A percentile compares a stretch with the other conserved stretches of the same genome.
phyloP scores from a whole-genome alignment of 2,888 invertebrate species.

The Euplagia quadripunctaria region DNA sequence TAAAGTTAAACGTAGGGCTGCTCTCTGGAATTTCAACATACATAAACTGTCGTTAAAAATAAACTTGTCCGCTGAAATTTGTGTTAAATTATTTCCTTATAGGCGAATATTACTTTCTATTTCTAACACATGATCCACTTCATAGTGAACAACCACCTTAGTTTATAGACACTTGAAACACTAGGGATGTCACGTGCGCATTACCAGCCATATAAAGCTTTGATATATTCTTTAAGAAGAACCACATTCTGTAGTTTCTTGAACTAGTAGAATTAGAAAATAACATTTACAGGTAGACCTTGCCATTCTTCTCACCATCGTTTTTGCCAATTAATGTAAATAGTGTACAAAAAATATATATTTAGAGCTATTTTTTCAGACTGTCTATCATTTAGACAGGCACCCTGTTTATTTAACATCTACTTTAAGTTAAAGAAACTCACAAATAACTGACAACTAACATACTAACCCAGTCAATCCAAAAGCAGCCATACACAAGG shows the following conservation, averaged over 20 bases:
- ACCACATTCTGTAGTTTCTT: not conserved
- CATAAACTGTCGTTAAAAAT: constrained; percentile 40
- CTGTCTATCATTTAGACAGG: too few species aligned
- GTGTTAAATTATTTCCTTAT: constrained; percentile 33
- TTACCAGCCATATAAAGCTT: not conserved
- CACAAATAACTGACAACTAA: too few species aligned
- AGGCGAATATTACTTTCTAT: not conserved
- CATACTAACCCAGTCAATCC: too few species aligned
- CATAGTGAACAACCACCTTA: not conserved
- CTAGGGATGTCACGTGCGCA: not conserved
- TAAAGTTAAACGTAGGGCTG: constrained; percentile 24
- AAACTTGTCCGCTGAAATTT: constrained; percentile 43
- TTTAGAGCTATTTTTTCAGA: too few species aligned
- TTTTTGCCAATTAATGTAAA: too few species aligned
- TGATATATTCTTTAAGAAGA: too few species aligned
- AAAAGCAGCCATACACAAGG: too few species aligned
- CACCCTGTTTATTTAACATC: too few species aligned
- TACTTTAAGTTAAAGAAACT: too few species aligned
- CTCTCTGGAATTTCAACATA: constrained; percentile 37
- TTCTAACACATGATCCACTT: not conserved
- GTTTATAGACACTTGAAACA: not conserved
- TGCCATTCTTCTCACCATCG: not conserved
- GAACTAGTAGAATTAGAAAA: not conserved
- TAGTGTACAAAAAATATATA: too few species aligned
- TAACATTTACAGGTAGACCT: not conserved